Evolutionary conservation across 1,140 invertebrate species (phyloP).

Genomic region (Dermatophagoides farinae): DNA sequence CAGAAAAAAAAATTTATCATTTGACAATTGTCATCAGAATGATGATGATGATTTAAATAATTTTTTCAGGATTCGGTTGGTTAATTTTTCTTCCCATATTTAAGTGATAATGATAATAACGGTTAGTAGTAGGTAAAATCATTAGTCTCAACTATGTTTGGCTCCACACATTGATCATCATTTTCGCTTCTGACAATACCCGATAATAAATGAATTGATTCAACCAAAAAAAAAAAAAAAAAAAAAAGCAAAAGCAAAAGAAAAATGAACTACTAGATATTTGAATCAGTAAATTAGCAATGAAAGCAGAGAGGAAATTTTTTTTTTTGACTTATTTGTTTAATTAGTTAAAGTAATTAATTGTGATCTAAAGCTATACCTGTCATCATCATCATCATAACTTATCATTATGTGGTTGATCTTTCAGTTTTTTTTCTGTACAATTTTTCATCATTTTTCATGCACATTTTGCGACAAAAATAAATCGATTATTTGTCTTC

Average conservation of each 20-base stretch:
- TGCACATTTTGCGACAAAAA: neutral
- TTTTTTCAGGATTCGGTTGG: no score
- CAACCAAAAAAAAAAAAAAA: neutral
- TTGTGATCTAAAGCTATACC: neutral
- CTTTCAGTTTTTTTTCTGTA: neutral
- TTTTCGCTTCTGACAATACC: neutral
- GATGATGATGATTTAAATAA: no score
- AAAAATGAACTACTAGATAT: neutral
- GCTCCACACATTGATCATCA: neutral
- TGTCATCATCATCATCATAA: neutral
- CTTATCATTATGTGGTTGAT: neutral
- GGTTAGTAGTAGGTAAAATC: no score
- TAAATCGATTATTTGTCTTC: no score
- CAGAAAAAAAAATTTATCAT: no score
- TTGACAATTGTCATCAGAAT: no score
- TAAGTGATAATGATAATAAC: no score
- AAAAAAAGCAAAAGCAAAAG: neutral
- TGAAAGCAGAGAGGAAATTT: neutral
- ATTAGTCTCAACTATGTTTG: no score
- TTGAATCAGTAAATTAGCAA: neutral
- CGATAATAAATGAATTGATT: neutral
- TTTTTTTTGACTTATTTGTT: neutral
- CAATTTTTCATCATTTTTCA: no score
- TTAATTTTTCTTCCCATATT: no score
- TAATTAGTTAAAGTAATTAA: constrained; percentile 12